phyloP scores from a whole-genome alignment of 2,113 vertebrate species.

The Tor tambroides region DNA sequence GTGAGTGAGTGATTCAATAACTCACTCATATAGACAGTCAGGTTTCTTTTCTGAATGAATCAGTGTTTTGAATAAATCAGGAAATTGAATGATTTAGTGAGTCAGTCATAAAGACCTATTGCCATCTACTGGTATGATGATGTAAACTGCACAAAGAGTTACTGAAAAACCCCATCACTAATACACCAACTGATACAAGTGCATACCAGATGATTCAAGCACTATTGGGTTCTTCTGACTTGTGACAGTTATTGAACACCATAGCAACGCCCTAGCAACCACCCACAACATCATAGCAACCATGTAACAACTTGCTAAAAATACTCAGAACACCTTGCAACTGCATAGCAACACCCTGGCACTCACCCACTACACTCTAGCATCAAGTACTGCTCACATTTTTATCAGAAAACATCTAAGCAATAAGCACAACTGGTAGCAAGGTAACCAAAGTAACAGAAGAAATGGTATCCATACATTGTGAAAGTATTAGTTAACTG shows the following conservation, averaged over 20 bases:
- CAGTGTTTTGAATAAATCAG: not conserved
- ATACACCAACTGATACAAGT: not conserved
- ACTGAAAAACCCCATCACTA: not conserved
- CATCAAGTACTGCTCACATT: not conserved
- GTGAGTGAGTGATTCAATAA: no score
- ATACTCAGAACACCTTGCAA: not conserved
- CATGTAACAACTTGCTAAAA: not conserved
- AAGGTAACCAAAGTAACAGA: not conserved
- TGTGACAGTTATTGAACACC: not conserved
- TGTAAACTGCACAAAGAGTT: not conserved
- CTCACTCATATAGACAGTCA: no score
- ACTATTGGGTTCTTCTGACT: not conserved
- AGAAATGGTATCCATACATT: not conserved
- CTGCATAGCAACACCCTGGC: not conserved
- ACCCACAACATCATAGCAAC: not conserved
- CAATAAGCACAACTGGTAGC: not conserved
- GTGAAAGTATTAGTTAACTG: not conserved
- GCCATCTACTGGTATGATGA: not conserved
- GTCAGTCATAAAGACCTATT: not conserved
- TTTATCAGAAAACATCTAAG: not conserved
- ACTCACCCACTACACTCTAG: not conserved
- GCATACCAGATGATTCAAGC: not conserved
- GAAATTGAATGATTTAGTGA: not conserved
- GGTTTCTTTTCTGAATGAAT: no score
- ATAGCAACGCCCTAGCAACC: not conserved